These are phyloP conservation scores for Eupithecia subumbrata DNA, from an alignment of 2,888 invertebrate species.

Conservation along the genomic window DNA sequence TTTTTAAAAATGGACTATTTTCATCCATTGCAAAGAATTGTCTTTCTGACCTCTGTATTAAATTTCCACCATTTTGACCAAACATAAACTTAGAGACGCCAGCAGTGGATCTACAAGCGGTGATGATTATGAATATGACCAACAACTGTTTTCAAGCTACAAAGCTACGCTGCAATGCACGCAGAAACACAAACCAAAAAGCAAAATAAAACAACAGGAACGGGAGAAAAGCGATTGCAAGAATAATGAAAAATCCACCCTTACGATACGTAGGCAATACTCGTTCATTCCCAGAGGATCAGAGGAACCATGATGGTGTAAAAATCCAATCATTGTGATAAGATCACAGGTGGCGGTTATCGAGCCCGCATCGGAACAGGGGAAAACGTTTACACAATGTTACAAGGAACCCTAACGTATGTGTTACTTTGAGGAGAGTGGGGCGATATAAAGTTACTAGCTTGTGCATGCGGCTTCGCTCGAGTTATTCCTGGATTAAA, in stretches of 20 bases:
- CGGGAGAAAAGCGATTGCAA: not conserved
- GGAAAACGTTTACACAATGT: not conserved
- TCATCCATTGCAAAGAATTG: not conserved
- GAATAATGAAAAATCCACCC: not conserved
- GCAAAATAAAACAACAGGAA: not conserved
- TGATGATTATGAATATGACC: not conserved
- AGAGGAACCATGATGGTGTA: not conserved
- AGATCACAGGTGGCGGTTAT: conserved; percentile 3
- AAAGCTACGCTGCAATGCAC: not conserved
- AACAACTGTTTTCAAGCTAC: not conserved
- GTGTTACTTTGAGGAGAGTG: not conserved
- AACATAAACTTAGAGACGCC: too few relatives aligned
- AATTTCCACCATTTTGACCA: not conserved
- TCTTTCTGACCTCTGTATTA: not conserved
- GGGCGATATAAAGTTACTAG: not conserved
- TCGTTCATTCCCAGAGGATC: conserved; percentile 8
- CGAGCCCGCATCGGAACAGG: not conserved
- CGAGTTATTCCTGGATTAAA: not conserved
- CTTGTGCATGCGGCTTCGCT: not conserved
- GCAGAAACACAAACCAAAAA: not conserved
- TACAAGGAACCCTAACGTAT: conserved; percentile 3
- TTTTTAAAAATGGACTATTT: not conserved
- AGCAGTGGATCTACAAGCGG: too few relatives aligned
- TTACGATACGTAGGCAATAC: conserved; percentile 3
- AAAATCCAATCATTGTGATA: conserved; percentile 6